These are phyloP conservation scores for Rhysida immarginata DNA, from an alignment of 1,140 invertebrate species.

Conservation along the genomic window DNA sequence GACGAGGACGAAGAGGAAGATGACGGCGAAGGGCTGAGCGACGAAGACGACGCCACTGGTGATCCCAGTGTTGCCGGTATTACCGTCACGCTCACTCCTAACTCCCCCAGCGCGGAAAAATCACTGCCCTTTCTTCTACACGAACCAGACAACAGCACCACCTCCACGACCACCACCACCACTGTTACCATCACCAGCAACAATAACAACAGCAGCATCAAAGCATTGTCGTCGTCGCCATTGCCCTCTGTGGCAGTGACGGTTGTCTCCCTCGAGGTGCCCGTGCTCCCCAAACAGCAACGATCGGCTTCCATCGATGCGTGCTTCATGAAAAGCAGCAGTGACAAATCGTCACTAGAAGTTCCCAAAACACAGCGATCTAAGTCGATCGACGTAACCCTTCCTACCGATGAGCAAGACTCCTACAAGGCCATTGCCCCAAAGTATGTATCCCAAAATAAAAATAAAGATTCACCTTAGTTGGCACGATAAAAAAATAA, in stretches of 20 bases:
- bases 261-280: slow-evolving; percentile 18
- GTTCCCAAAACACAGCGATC: slow-evolving; percentile 39
- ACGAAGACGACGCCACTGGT: slow-evolving; percentile 41
- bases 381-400: slow-evolving; percentile 72
- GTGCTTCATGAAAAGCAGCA: slow-evolving; percentile 38
- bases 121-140: neutral
- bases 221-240: neutral
- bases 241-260: slow-evolving; percentile 5
- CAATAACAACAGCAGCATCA: neutral
- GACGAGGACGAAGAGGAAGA: slow-evolving; percentile 1
- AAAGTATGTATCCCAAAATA: too few species aligned
- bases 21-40: slow-evolving; percentile 26
- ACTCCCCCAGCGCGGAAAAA: neutral
- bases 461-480: too few species aligned
- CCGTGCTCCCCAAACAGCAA: slow-evolving; percentile 12
- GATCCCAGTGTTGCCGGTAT: neutral
- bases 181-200: neutral
- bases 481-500: too few species aligned
- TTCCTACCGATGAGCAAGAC: slow-evolving; percentile 69
- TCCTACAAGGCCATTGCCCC: slow-evolving; percentile 56
- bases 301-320: slow-evolving; percentile 18
- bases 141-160: slow-evolving; percentile 36
- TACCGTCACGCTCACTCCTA: neutral
- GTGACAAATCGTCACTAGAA: slow-evolving; percentile 34
- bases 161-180: slow-evolving; percentile 32